phyloP scores from a whole-genome alignment of 2,888 invertebrate species.

The Heliothis peltigera region DNA sequence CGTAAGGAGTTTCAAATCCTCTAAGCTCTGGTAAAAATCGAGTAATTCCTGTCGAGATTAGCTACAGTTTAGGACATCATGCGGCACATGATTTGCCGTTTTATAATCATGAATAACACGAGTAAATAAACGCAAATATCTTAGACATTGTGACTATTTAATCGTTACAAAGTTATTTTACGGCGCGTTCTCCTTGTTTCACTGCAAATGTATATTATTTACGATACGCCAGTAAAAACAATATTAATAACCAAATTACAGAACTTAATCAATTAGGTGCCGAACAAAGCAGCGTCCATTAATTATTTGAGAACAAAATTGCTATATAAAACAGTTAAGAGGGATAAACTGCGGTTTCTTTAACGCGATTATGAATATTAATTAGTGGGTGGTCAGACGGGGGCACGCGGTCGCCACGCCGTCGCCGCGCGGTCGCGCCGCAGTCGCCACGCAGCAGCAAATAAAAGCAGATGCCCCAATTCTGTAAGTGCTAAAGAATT shows the following conservation, averaged over 20 bases:
- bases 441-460: constrained; percentile 44
- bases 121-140: background rate
- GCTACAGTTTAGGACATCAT: constrained; percentile 6
- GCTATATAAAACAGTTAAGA: constrained; percentile 71
- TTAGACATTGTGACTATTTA: background rate
- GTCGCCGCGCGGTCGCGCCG: constrained; percentile 30
- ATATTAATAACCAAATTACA: constrained; percentile 60
- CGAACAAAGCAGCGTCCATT: constrained; percentile 61
- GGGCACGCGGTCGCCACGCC: constrained; percentile 35
- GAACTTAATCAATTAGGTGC: constrained; percentile 63
- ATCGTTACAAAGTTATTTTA: constrained; percentile 8
- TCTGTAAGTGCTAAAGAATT: constrained; percentile 67
- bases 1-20: constrained; percentile 14
- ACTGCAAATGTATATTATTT: constrained; percentile 40
- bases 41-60: constrained; percentile 21
- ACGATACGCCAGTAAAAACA: constrained; percentile 47
- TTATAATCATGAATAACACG: background rate
- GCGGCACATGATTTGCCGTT: constrained; percentile 1
- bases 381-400: constrained; percentile 58
- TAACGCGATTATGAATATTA: constrained; percentile 79
- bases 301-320: constrained; percentile 63
- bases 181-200: background rate
- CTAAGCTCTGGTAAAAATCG: constrained; percentile 8
- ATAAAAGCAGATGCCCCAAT: constrained; percentile 78
- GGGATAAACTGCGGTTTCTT: constrained; percentile 71